Evolutionary conservation across 2,797 vertebrate species (phyloP).

Genomic region (Poeciliopsis gracilis): DNA sequence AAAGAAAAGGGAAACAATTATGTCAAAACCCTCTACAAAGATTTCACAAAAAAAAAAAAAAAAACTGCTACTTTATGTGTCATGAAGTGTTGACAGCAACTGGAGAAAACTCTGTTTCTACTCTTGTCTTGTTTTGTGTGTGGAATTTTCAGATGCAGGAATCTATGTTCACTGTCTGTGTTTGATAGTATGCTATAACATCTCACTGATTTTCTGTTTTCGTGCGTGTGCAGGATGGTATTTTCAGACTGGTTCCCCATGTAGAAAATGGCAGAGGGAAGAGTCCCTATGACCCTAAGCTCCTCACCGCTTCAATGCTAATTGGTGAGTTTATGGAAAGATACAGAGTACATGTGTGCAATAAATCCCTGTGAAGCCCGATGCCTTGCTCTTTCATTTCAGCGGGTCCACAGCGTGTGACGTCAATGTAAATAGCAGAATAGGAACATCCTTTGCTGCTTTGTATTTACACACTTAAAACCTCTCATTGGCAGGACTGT

Average conservation of each 20-base stretch:
- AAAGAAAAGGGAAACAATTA: background rate
- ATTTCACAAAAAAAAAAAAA: background rate
- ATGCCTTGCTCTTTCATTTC: slow-evolving; percentile 59
- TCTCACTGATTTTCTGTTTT: slow-evolving; percentile 22
- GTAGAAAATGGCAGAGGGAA: slow-evolving; percentile 97
- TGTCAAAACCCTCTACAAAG: background rate
- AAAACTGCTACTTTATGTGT: background rate
- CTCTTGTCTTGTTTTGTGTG: background rate
- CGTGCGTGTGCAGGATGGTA: slow-evolving; percentile 83
- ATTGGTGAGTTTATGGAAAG: slow-evolving; percentile 83
- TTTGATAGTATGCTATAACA: background rate
- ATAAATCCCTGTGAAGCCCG: slow-evolving; percentile 52
- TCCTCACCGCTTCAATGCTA: slow-evolving; percentile 93
- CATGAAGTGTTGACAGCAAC: background rate
- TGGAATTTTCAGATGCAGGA: slow-evolving; percentile 1
- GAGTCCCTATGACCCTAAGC: slow-evolving; percentile 96
- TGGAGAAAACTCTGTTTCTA: slow-evolving; percentile 6
- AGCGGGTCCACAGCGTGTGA: slow-evolving; percentile 32
- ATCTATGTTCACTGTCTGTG: background rate
- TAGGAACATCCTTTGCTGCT: slow-evolving; percentile 41
- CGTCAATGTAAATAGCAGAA: slow-evolving; percentile 56
- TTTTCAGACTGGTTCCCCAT: slow-evolving; percentile 89
- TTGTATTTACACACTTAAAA: slow-evolving; percentile 54
- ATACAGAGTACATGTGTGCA: slow-evolving; percentile 10
- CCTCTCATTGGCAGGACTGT: slow-evolving; percentile 63